Evolutionary conservation across 37 sponge, comb jelly and placozoan genomes (phyloP).

Genomic region (Crambe crambe): DNA sequence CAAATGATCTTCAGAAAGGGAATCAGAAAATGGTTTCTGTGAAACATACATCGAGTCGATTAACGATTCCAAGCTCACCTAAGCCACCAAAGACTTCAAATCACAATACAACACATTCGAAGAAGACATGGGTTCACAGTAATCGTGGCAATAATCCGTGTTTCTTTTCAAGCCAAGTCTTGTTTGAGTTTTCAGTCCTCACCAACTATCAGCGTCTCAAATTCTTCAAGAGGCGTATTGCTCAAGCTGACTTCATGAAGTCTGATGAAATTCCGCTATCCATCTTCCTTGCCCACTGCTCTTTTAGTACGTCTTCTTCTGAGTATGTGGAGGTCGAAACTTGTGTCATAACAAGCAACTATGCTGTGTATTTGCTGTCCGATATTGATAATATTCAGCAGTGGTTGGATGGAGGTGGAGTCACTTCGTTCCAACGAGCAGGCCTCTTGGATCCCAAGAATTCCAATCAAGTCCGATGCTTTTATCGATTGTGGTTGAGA

Average conservation of each 20-base stretch:
- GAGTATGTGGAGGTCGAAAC: conserved; percentile 38
- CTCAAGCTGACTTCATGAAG: conserved; percentile 55
- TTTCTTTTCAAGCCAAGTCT: conserved; percentile 26
- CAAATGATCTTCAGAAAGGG: background rate
- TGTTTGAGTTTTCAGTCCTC: conserved; percentile 18
- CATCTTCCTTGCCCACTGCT: conserved; percentile 33
- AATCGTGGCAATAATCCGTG: background rate
- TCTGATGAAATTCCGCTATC: conserved; percentile 45
- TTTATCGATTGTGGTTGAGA: conserved; percentile 50
- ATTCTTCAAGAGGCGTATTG: conserved; percentile 54
- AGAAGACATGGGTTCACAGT: background rate
- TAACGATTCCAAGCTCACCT: background rate
- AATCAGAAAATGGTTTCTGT: background rate
- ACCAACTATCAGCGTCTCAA: conserved; percentile 18
- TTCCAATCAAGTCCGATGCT: conserved; percentile 17
- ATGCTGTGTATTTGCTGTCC: conserved; percentile 58
- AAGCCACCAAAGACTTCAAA: background rate
- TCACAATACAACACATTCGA: background rate
- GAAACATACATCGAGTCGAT: conserved; percentile 2
- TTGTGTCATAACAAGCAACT: conserved; percentile 52
- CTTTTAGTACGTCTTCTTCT: background rate
- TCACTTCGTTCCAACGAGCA: conserved; percentile 32
- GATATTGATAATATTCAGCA: conserved; percentile 33
- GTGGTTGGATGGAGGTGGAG: conserved; percentile 59
- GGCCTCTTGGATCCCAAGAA: conserved; percentile 21